Evolutionary conservation across 1,140 invertebrate genomes (phyloP), one percentile per base, ranked within the genome.

Genomic region (Drosophila erecta): DNA sequence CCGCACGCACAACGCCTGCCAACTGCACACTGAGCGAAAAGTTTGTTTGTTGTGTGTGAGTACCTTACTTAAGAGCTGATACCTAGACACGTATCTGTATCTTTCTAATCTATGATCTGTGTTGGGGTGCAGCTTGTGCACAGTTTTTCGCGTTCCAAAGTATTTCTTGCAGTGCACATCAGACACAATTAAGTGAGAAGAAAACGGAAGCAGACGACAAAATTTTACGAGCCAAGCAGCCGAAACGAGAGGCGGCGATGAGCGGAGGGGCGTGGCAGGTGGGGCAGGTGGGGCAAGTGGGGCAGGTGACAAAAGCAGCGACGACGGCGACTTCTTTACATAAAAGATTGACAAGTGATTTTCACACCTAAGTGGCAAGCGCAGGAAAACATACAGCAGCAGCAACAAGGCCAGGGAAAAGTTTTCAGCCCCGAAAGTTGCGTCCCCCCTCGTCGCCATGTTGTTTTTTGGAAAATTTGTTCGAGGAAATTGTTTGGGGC

Each of bases 271-370:
- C 24, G 46, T 15, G 27, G 15, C 20, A 22, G 35, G 44, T 22
- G 27, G 20, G 15, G 30, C 40, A 53, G 46, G 61, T n/a, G n/a
- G n/a, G n/a, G n/a, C n/a, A n/a, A n/a, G 53, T 46, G 53, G 59
- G 20, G 41, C 67, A 86, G 80, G 69, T 80, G 78, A 74, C 67
- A 55, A 81, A 56, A 70, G 61, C 61, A 58, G 35, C 54, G 70
- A 65, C 59, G 47, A 75, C 64, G 56, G 40, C 61, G 56, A 59
- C 79, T 71, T 89, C 79, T 89, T 89, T 84, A 89, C 84, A 89
- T 89, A 87, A 87, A 87, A 87, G 84, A 89, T 87, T 87, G 84
- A 84, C 84, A 87, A 87, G 83, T 86, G 83, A 86, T 86, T 87
- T 89, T 83, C 75, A 76, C 84, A 89, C 79, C 83, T 83, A 79